Conservation (phyloP, 1,140 invertebrate genomes). For the Ceratosolen solmsi region DNA sequence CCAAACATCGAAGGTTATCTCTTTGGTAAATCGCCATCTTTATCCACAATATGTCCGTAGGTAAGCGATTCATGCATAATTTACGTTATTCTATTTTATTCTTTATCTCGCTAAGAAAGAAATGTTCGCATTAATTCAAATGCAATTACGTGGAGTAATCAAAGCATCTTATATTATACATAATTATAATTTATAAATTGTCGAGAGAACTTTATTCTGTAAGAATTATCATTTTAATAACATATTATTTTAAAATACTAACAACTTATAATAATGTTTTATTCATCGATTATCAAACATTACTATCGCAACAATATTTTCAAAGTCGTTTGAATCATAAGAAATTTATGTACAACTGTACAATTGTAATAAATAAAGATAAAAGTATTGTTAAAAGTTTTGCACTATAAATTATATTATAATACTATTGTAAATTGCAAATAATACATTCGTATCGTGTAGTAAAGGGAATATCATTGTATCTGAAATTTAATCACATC, state of each 20-base stretch:
- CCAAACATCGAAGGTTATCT: not conserved
- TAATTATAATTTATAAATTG: not conserved
- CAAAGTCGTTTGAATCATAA: no score
- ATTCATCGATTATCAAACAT: not conserved
- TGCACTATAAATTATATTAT: no score
- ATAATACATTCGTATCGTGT: no score
- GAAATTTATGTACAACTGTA: no score
- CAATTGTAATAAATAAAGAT: no score
- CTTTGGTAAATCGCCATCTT: not conserved
- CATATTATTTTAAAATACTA: not conserved
- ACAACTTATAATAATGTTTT: not conserved
- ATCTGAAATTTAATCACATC: no score
- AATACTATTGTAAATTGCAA: no score
- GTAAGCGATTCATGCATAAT: not conserved
- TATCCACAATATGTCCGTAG: not conserved
- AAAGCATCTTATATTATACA: not conserved
- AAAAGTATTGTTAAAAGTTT: no score
- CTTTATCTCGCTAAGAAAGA: not conserved
- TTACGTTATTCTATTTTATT: not conserved
- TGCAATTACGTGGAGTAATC: not conserved
- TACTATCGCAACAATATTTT: no score
- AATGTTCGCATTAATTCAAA: not conserved
- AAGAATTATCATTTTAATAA: not conserved
- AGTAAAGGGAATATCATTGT: no score
- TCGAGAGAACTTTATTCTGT: not conserved